Evolutionary conservation across 2,888 invertebrate species (phyloP).

Genomic region (Drosophila gaucha): DNA sequence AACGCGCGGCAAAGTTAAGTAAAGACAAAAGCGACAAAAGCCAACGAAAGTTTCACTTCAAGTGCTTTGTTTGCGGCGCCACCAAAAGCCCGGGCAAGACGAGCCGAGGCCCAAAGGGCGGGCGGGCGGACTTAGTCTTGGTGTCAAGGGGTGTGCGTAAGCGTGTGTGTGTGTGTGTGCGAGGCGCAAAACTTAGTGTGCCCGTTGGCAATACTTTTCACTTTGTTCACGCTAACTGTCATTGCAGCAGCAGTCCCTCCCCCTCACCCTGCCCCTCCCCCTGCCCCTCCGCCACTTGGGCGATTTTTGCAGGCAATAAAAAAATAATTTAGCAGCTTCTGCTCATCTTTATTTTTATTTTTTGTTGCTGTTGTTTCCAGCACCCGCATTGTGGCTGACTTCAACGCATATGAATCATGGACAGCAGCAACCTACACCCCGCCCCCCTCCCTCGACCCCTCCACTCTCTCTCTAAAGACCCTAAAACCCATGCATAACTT

Average conservation of each 20-base stretch:
- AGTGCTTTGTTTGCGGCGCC: constrained; percentile 73
- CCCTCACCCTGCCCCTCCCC: background rate
- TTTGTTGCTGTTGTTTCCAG: too few relatives aligned
- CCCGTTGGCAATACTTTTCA: constrained; percentile 77
- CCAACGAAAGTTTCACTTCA: constrained; percentile 70
- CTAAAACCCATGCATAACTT: constrained; percentile 32
- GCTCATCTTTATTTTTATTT: constrained; percentile 21
- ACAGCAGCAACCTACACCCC: constrained; percentile 8
- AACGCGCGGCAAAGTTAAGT: constrained; percentile 62
- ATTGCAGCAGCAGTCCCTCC: constrained; percentile 48
- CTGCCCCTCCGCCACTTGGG: constrained; percentile 9
- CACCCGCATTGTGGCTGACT: constrained; percentile 37
- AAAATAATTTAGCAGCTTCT: constrained; percentile 71
- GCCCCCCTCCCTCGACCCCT: background rate
- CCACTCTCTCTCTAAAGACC: background rate
- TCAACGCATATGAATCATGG: constrained; percentile 64
- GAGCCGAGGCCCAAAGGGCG: background rate
- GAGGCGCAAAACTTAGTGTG: constrained; percentile 48
- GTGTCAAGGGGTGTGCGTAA: background rate
- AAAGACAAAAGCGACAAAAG: constrained; percentile 76
- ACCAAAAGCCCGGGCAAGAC: background rate
- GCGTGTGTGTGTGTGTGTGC: constrained; percentile 4
- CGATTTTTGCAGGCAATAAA: constrained; percentile 67
- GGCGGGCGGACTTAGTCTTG: background rate
- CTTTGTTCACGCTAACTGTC: constrained; percentile 77